These are phyloP conservation scores for Synaphobranchus kaupii DNA, from an alignment of 2,797 vertebrate species.

Conservation along the genomic window DNA sequence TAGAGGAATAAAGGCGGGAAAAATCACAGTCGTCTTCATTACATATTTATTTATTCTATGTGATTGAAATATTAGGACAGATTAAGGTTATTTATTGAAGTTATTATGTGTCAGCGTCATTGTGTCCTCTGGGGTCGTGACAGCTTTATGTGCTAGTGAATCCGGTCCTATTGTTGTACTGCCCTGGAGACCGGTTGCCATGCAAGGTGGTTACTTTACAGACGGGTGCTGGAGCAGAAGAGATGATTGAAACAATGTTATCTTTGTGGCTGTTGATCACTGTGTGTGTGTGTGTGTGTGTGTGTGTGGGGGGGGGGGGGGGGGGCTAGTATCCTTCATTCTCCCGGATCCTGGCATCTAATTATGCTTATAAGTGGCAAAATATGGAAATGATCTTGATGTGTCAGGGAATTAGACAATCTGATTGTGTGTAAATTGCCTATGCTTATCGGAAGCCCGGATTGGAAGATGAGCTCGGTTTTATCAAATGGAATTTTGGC, in stretches of 20 bases:
- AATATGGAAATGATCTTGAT: slow-evolving; percentile 62
- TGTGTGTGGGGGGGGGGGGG: not conserved
- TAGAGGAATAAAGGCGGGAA: not conserved
- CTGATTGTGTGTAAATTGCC: slow-evolving; percentile 59
- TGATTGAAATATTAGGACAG: slow-evolving; percentile 44
- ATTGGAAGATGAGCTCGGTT: slow-evolving; percentile 51
- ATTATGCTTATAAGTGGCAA: slow-evolving; percentile 55
- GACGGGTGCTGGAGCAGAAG: slow-evolving; percentile 52
- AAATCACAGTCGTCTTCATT: not conserved
- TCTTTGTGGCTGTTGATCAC: slow-evolving; percentile 59
- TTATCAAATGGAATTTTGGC: slow-evolving; percentile 57
- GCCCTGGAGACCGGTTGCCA: slow-evolving; percentile 64
- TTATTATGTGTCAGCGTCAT: slow-evolving; percentile 46
- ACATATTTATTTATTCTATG: slow-evolving; percentile 32
- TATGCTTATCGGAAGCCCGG: slow-evolving; percentile 50
- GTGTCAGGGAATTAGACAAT: slow-evolving; percentile 57
- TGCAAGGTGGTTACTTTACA: slow-evolving; percentile 60
- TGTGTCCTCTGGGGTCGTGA: slow-evolving; percentile 59
- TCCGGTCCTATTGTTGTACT: slow-evolving; percentile 55
- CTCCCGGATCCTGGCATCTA: slow-evolving; percentile 43
- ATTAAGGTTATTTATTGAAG: slow-evolving; percentile 46
- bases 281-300: slow-evolving; percentile 39
- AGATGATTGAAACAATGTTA: slow-evolving; percentile 57
- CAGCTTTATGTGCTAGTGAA: slow-evolving; percentile 65
- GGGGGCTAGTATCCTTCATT: slow-evolving; percentile 21